Percentiles rank a stretch among this genome's conserved stretches.
phyloP scores from a whole-genome alignment of 30 jellyfish, hydroid and myxozoan species.

The Cassiopea xamachana region DNA sequence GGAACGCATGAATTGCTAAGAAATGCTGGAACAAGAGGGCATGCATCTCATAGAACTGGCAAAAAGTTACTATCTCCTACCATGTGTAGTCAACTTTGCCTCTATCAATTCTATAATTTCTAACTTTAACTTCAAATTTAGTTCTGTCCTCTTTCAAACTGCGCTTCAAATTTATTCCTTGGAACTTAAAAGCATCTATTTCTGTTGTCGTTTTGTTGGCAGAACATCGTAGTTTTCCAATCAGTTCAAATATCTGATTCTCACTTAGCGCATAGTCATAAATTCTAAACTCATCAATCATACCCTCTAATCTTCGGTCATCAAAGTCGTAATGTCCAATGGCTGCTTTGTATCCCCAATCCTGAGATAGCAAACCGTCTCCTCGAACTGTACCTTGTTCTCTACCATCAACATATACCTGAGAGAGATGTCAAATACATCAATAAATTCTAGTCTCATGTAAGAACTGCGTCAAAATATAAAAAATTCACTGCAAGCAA shows the following conservation, averaged over 20 bases:
- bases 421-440: too few species aligned
- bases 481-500: too few species aligned
- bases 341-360: conserved; percentile 98
- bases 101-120: conserved; percentile 36
- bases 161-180: conserved; percentile 73
- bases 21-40: too few species aligned
- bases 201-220: conserved; percentile 86
- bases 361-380: conserved; percentile 86
- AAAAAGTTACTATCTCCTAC: conserved; percentile 3
- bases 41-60: too few species aligned
- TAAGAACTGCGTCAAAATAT: too few species aligned
- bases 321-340: conserved; percentile 98
- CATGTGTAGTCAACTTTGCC: conserved; percentile 50
- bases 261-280: conserved; percentile 92
- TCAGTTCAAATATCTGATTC: conserved; percentile 84
- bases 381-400: conserved; percentile 88
- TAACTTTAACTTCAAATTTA: conserved; percentile 29
- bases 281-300: conserved; percentile 95
- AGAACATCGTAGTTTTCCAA: conserved; percentile 94
- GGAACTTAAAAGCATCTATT: conserved; percentile 88
- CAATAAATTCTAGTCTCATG: too few species aligned
- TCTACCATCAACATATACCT: conserved; percentile 97
- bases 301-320: conserved; percentile 85
- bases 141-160: conserved; percentile 62
- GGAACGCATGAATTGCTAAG: too few species aligned